Conservation (phyloP, 2,888 invertebrate species). For the Bombylius discolor region DNA sequence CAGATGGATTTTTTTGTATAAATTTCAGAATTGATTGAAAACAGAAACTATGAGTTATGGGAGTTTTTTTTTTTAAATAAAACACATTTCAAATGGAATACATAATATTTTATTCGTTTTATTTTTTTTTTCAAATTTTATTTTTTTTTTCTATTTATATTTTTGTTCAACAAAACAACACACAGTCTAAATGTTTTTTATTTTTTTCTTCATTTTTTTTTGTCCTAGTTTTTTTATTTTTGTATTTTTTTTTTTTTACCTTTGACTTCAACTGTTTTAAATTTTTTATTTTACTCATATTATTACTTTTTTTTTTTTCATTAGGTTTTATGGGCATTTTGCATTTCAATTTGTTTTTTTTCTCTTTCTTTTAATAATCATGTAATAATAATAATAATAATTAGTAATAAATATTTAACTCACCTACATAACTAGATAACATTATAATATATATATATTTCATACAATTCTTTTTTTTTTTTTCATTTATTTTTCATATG, state of each 20-base stretch:
- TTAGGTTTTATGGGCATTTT: slow-evolving; percentile 15
- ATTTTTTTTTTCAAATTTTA: slow-evolving; percentile 13
- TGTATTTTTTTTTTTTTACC: slow-evolving; percentile 16
- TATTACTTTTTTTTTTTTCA: slow-evolving; percentile 20
- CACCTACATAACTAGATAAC: slow-evolving; percentile 36
- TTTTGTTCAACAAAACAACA: slow-evolving; percentile 25
- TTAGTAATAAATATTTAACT: slow-evolving; percentile 30
- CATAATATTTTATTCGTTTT: slow-evolving; percentile 15
- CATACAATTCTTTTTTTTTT: slow-evolving; percentile 12
- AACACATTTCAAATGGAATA: slow-evolving; percentile 14
- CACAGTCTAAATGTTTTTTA: slow-evolving; percentile 28
- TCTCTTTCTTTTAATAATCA: slow-evolving; percentile 19
- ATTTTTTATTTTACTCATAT: slow-evolving; percentile 18
- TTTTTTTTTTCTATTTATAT: neutral
- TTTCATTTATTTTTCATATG: slow-evolving; percentile 17
- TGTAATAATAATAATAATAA: slow-evolving; percentile 14
- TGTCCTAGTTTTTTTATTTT: slow-evolving; percentile 10
- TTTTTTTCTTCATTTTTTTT: slow-evolving; percentile 19
- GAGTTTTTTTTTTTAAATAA: too few species aligned
- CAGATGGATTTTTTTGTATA: too few species aligned
- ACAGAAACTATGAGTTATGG: too few species aligned
- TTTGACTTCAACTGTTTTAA: slow-evolving; percentile 20
- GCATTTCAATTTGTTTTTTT: slow-evolving; percentile 12
- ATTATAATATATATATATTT: slow-evolving; percentile 23
- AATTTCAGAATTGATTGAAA: too few species aligned